Evolutionary conservation across 2,797 vertebrate genomes (phyloP).

Genomic region (Vipera latastei): DNA sequence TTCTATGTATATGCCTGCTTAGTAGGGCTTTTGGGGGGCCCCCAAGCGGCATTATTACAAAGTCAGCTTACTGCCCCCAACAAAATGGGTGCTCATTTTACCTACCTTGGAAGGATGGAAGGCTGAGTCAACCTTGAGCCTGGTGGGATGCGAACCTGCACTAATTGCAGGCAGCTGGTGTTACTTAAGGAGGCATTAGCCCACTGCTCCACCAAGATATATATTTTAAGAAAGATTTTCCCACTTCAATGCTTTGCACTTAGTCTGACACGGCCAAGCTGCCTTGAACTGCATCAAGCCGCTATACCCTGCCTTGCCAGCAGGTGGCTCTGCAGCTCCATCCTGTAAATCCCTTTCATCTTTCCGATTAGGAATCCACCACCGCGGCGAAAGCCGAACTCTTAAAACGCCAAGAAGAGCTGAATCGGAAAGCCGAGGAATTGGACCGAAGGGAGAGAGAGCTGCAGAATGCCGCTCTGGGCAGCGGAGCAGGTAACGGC

Average conservation of each 20-base stretch:
- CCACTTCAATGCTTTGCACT: background rate
- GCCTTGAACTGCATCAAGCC: background rate
- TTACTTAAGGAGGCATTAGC: no score
- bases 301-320: background rate
- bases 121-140: no score
- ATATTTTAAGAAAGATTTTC: background rate
- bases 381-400: constrained; percentile 82
- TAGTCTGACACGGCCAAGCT: background rate
- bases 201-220: no score
- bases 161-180: no score
- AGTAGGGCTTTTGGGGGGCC: no score
- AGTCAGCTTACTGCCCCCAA: no score
- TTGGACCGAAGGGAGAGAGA: constrained; percentile 90
- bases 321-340: no score
- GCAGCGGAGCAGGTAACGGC: constrained; percentile 74
- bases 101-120: no score
- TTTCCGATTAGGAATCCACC: constrained; percentile 42
- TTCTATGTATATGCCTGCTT: no score
- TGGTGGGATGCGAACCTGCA: no score
- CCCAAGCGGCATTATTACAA: no score
- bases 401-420: constrained; percentile 90
- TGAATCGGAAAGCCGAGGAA: constrained; percentile 90
- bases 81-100: no score
- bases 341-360: background rate
- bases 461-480: constrained; percentile 82